Base-by-base conservation (phyloP, 2,113 vertebrate species). In the Podiceps cristatus region DNA sequence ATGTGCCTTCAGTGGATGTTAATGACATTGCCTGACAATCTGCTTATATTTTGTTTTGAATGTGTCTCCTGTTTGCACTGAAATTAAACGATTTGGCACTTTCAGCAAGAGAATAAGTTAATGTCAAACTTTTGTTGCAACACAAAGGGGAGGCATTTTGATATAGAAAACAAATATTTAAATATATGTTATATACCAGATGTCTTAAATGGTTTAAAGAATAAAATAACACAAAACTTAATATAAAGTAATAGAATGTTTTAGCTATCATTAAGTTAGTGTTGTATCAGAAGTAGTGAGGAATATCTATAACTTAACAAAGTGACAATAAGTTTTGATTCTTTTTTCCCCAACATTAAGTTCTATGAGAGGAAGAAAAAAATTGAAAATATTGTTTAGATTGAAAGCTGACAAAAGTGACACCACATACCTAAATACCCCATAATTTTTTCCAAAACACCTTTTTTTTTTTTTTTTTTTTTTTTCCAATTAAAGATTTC, bases 1-100 rank as follows among this genome's bases (percentile, higher is more conserved):
- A 69, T 69, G 31, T 79, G 45, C 22, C 59, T 73, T 92, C 11
- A 2, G n/a, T 83, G 71, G 42, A 45, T 73, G 29, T 31, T 72
- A 93, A 68, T 58, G 58, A 86, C 47, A 66, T 33, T 86, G 76
- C 45, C 73, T 89, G 59, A 92, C 63, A 92, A 88, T 87, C 76
- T 95, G 60, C 45, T 94, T 95, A 6, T 66, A 47, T 88, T 82
- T 87, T 91, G 17, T 72, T 91, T 94, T 56, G n/a, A 67, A 72
- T 62, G 18, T 60, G 17, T 80, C 52, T 91, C 77, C 80, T 73
- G 27, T 82, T 82, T 93, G n/a, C 45, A 69, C 62, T 88, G 58
- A 82, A 85, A 73, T 84, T 40, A 79, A 88, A 76, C 2, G 2
- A 10, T 82, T 83, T 90, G 71, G 29, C 90, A 75, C 47, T 72